Base-by-base conservation (phyloP, 2,888 invertebrate genomes). In the Oscheius sp. region DNA sequence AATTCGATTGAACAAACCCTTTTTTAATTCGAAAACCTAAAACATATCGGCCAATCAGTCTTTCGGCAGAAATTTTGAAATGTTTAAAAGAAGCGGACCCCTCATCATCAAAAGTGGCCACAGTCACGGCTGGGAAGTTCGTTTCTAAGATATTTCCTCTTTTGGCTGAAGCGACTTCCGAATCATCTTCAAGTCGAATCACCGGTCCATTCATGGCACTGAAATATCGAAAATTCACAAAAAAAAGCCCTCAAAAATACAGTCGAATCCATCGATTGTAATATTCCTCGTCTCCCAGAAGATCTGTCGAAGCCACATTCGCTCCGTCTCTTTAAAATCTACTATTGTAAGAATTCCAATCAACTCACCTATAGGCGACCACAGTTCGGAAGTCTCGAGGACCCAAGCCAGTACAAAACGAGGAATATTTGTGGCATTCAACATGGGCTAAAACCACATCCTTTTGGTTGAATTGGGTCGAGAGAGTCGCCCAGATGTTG, bases 31-130 rank as follows among this genome's bases (percentile, higher is more conserved):
- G 65, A 58, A 73, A 74, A n/a, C 79, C 75, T 17, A 82, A 46
- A 52, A 78, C 82, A 57, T 83, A 85, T 55, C 81, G 78, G 17
- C 85, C 85, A 39, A 70, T 66, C 27, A 85, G 74, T 31, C 80
- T 72, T 31, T 76, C 74, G 6, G 83, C 82, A 0, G 78, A 75
- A 42, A 79, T 82, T 64, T 73, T 63, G 48, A 74, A 85, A 34
- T 79, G 75, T 53, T 73, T 73, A 63, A 76, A 81, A 4, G 64
- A 42, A 10, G 73, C 50, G 23, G 69, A 70, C 2, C 69, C 72
- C 2, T 74, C 67, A 3, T 68, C 57, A 20, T 71, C 70, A 63
- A 84, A 84, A 0, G 78, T 65, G 5, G 80, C 84, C 10, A 84
- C 69, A 17, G 84, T 83, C 8, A 83, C 72, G n/a, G 82, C 72